These are phyloP conservation scores for Lagopus leucura DNA, from an alignment of 2,113 vertebrate genomes.

Conservation along the genomic window DNA sequence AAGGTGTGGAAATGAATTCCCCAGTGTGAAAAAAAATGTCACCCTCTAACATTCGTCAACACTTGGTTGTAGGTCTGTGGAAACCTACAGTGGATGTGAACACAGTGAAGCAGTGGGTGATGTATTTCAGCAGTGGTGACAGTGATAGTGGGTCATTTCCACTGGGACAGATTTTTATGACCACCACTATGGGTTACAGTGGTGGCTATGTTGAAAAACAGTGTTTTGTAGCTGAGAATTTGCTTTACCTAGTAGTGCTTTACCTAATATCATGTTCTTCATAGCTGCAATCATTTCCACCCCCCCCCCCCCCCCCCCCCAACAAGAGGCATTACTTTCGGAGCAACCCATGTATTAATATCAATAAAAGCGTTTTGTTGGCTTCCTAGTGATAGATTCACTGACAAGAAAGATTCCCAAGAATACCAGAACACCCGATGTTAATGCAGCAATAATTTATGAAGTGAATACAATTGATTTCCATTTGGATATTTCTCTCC, in stretches of 20 bases:
- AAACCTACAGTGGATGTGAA: too few species aligned
- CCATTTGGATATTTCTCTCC: not conserved
- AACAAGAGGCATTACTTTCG: not conserved
- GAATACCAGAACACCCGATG: not conserved
- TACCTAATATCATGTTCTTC: not conserved
- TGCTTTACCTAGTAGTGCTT: not conserved
- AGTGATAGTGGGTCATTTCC: too few species aligned
- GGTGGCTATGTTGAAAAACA: not conserved
- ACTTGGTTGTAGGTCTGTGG: too few species aligned
- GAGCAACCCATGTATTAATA: not conserved
- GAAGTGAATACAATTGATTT: not conserved
- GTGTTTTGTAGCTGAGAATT: not conserved
- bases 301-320: too few species aligned
- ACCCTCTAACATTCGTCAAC: too few species aligned
- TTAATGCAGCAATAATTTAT: slow-evolving; percentile 6
- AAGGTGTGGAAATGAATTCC: too few species aligned
- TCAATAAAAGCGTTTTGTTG: not conserved
- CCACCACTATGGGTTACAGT: not conserved
- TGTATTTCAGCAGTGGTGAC: too few species aligned
- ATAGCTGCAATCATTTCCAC: not conserved
- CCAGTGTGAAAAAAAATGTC: too few species aligned
- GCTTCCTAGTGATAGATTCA: not conserved
- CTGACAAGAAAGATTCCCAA: slow-evolving; percentile 2
- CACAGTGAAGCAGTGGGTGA: too few species aligned
- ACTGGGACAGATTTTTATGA: not conserved